Conservation (phyloP, 1,140 invertebrate genomes). For the Aphis gossypii region DNA sequence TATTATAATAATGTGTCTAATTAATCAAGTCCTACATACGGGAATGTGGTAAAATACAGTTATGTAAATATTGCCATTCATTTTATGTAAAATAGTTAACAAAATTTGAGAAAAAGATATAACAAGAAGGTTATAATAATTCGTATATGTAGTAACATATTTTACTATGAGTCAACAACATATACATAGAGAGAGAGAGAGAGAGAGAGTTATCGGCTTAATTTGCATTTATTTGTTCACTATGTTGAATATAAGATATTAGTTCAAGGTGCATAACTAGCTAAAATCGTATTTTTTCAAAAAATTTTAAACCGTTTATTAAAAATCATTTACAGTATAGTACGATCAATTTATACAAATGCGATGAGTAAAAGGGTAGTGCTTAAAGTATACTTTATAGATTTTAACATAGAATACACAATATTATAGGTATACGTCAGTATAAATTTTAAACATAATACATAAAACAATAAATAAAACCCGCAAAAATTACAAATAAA, state of each 20-base stretch:
- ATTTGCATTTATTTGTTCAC: neutral
- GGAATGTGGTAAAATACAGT: slow-evolving; percentile 1
- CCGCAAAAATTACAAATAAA: neutral
- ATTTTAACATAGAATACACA: neutral
- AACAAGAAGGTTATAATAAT: slow-evolving; percentile 31
- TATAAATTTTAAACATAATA: neutral
- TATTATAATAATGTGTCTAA: neutral
- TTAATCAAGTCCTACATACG: neutral
- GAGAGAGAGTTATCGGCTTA: neutral
- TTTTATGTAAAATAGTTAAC: slow-evolving; percentile 37
- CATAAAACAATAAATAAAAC: neutral
- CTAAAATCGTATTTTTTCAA: neutral
- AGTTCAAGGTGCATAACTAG: slow-evolving; percentile 2
- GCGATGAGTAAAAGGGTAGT: too few species aligned
- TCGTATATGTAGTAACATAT: neutral
- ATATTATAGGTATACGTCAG: neutral
- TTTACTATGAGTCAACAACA: neutral
- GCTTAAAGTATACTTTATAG: neutral
- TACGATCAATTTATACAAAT: too few species aligned
- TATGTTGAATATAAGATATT: neutral
- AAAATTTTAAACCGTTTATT: too few species aligned
- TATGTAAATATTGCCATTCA: slow-evolving; percentile 23
- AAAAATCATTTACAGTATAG: too few species aligned
- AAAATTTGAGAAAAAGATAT: neutral
- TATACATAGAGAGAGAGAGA: neutral